A percentile compares a stretch with the other conserved stretches of the same genome.
These are phyloP conservation scores for Lasioglossum morio DNA, from an alignment of 2,888 invertebrate species.

Conservation along the genomic window DNA sequence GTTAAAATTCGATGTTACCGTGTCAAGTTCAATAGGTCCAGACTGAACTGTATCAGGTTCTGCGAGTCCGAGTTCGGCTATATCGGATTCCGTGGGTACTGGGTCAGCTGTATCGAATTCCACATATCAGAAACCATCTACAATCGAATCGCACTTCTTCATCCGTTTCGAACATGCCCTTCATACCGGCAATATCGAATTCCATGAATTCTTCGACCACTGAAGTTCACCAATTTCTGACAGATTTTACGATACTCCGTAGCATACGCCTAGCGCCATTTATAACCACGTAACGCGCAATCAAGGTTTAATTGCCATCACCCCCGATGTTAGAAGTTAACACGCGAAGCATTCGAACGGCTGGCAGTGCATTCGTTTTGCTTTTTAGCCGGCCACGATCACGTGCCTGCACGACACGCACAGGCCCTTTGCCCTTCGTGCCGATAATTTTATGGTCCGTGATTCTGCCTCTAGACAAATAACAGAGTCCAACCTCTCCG, in stretches of 20 bases:
- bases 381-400: constrained; percentile 55
- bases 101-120: constrained; percentile 7
- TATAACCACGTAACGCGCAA: constrained; percentile 8
- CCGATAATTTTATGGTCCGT: constrained; percentile 66
- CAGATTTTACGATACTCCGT: neutral
- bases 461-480: constrained; percentile 64
- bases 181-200: neutral
- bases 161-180: neutral
- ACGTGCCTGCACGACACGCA: constrained; percentile 47
- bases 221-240: neutral
- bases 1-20: neutral
- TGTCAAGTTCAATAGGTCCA: constrained; percentile 5
- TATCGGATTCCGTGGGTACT: constrained; percentile 4
- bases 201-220: neutral
- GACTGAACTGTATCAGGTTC: neutral
- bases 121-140: neutral
- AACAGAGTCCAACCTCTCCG: constrained; percentile 50
- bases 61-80: neutral
- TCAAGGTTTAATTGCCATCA: constrained; percentile 55
- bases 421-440: constrained; percentile 43
- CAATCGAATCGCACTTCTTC: neutral
- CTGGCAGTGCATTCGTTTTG: constrained; percentile 44
- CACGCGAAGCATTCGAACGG: constrained; percentile 41
- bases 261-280: neutral
- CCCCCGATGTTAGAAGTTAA: constrained; percentile 35